These are phyloP conservation scores for Rhinatrema bivittatum DNA, from an alignment of 2,797 vertebrate genomes.

Conservation along the genomic window DNA sequence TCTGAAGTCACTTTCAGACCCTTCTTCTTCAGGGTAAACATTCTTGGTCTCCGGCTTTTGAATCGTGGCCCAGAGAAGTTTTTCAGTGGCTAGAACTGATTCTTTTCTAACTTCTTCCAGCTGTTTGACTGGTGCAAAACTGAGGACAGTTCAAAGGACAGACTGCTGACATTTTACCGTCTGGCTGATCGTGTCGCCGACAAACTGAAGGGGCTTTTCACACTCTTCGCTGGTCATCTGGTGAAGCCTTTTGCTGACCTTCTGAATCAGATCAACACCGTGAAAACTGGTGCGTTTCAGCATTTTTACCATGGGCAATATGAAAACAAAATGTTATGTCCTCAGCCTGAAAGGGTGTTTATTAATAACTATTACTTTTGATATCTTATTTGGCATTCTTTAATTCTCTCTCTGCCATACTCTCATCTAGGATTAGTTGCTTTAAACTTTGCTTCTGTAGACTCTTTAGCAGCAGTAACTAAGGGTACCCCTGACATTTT, in stretches of 20 bases:
- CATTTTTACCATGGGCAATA: background rate
- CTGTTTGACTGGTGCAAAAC: constrained; percentile 88
- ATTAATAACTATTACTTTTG: background rate
- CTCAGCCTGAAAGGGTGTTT: too few relatives aligned
- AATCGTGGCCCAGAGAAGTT: too few relatives aligned
- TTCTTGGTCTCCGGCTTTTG: background rate
- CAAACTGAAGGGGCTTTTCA: constrained; percentile 84
- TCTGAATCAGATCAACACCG: constrained; percentile 61
- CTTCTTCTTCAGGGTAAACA: constrained; percentile 86
- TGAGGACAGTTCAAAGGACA: constrained; percentile 57
- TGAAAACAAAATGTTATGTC: background rate
- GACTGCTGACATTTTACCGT: constrained; percentile 81
- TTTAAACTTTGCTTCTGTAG: too few relatives aligned
- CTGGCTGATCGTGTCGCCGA: constrained; percentile 71
- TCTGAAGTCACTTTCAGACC: constrained; percentile 91
- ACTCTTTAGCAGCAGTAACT: too few relatives aligned
- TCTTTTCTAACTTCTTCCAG: constrained; percentile 44
- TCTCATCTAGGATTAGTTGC: background rate
- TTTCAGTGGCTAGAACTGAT: too few relatives aligned
- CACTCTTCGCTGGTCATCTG: constrained; percentile 86
- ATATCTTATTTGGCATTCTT: background rate
- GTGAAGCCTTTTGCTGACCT: constrained; percentile 80
- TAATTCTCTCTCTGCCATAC: background rate
- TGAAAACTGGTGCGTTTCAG: constrained; percentile 62
- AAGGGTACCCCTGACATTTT: too few relatives aligned